Percentiles rank a stretch among this genome's conserved stretches.
These are phyloP conservation scores for Trichechus manatus DNA, from an alignment of 2,113 vertebrate species.

Conservation along the genomic window DNA sequence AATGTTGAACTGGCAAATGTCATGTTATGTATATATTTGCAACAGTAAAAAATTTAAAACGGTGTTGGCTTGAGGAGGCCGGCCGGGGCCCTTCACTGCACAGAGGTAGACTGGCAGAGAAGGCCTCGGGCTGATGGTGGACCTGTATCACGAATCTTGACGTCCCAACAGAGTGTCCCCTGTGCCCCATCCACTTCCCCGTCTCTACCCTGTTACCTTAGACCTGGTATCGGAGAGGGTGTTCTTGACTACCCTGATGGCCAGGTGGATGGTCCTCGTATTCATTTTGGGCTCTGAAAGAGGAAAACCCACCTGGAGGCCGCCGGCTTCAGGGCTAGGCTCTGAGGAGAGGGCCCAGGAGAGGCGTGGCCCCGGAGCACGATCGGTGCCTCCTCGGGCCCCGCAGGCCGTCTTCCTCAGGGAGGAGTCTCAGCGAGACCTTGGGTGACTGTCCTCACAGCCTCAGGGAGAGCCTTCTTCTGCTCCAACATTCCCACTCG, in stretches of 20 bases:
- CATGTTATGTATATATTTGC: too few species aligned
- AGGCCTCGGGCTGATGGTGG: not conserved
- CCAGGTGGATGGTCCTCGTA: slow-evolving; percentile 71
- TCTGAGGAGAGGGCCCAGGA: not conserved
- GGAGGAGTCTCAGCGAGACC: not conserved
- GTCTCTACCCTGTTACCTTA: slow-evolving; percentile 65
- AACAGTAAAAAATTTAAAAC: not conserved
- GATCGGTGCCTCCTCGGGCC: not conserved
- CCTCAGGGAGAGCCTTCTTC: rapidly evolving
- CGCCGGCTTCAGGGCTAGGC: not conserved
- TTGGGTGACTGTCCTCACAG: rapidly evolving
- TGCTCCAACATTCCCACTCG: not conserved
- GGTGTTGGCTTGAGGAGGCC: rapidly evolving
- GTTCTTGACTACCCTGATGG: slow-evolving; percentile 76
- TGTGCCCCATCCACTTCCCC: rapidly evolving
- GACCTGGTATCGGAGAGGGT: slow-evolving; percentile 67
- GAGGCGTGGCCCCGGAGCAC: not conserved
- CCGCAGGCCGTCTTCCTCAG: rapidly evolving
- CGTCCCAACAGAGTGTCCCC: too few species aligned
- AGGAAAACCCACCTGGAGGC: not conserved
- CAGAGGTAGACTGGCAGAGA: not conserved
- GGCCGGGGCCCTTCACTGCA: rapidly evolving
- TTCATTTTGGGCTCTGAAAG: slow-evolving; percentile 79
- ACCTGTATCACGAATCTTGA: not conserved
- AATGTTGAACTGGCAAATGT: not conserved